phyloP scores from a whole-genome alignment of 2,113 vertebrate genomes.

The Synchiropus splendidus region DNA sequence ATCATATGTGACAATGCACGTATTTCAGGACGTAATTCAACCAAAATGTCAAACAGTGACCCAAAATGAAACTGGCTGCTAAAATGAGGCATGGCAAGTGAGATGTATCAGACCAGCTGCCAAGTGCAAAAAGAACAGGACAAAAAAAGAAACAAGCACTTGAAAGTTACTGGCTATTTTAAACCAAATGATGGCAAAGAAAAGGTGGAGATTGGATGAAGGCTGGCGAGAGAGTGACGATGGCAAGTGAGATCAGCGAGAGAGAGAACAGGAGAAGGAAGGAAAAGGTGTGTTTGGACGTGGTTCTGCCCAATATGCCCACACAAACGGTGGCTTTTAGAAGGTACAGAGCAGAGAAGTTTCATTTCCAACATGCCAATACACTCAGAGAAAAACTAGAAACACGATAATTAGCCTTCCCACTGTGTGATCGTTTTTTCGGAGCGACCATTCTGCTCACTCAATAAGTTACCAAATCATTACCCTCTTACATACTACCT shows the following conservation, averaged over 20 bases:
- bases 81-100: constrained; percentile 30
- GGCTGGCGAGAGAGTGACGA: constrained; percentile 10
- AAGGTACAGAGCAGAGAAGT: constrained; percentile 18
- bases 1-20: too few species aligned
- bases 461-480: too few species aligned
- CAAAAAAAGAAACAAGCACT: constrained; percentile 25
- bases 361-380: constrained; percentile 21
- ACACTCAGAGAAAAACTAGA: constrained; percentile 11
- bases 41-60: constrained; percentile 6
- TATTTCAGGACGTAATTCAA: too few species aligned
- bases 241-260: constrained; percentile 8
- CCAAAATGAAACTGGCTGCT: constrained; percentile 24
- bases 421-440: too few species aligned
- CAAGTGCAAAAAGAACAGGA: constrained; percentile 28
- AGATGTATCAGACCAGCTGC: constrained; percentile 30
- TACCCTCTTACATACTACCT: too few species aligned
- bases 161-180: constrained; percentile 22
- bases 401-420: too few species aligned
- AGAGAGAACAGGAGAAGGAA: constrained; percentile 17
- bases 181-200: constrained; percentile 41
- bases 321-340: constrained; percentile 39
- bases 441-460: too few species aligned
- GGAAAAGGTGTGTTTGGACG: constrained; percentile 19
- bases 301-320: constrained; percentile 36
- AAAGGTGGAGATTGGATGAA: constrained; percentile 20